Conservation (phyloP, 2,797 vertebrate species). For the Silurus lanzhouensis region DNA sequence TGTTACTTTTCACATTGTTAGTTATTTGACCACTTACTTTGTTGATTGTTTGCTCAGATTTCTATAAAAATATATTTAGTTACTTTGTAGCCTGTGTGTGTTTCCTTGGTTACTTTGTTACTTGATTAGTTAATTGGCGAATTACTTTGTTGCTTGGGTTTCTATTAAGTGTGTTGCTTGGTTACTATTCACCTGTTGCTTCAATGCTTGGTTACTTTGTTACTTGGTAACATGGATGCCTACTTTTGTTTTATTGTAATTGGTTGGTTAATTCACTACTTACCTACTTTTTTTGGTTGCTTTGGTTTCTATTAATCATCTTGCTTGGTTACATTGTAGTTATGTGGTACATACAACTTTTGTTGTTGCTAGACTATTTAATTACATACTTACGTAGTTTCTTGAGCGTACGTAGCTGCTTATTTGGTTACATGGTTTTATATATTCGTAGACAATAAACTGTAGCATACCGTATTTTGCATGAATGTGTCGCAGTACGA, state of each 20-base stretch:
- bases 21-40: no score
- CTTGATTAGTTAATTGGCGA: no score
- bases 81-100: neutral
- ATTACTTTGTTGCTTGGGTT: neutral
- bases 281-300: no score
- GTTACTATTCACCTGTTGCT: neutral
- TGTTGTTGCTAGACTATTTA: neutral
- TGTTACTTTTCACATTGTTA: no score
- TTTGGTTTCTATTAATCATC: no score
- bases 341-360: no score
- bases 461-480: neutral
- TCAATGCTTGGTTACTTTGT: no score
- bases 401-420: neutral
- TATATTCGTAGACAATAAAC: no score
- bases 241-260: no score
- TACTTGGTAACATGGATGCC: no score
- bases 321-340: neutral
- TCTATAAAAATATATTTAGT: neutral
- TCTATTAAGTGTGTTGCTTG: neutral
- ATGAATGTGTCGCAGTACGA: neutral
- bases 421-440: neutral
- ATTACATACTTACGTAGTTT: neutral
- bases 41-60: no score
- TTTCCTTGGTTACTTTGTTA: neutral
- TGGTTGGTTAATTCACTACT: no score